phyloP scores from a whole-genome alignment of 2,888 invertebrate species.

The Galeopsomyia nigrocyanea region DNA sequence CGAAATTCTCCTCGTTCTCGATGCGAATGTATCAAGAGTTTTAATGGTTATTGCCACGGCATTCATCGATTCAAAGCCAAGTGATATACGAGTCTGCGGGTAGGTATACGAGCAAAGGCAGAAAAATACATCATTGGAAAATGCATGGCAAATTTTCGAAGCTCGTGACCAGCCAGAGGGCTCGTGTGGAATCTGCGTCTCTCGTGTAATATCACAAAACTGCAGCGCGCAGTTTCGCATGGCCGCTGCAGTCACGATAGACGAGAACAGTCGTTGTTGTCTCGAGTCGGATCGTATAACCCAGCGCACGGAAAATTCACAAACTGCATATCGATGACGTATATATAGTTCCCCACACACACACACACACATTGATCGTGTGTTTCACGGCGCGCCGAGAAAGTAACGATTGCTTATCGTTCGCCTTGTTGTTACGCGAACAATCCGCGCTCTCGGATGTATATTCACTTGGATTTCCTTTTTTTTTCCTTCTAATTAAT shows the following conservation, averaged over 20 bases:
- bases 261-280: background rate
- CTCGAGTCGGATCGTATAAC: background rate
- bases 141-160: background rate
- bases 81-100: no score
- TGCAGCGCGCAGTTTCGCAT: background rate
- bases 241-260: slow-evolving; percentile 13
- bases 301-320: slow-evolving; percentile 26
- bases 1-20: slow-evolving; percentile 10
- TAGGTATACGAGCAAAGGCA: no score
- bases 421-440: slow-evolving; percentile 20
- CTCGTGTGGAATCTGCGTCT: background rate
- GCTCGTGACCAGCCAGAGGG: slow-evolving; percentile 52
- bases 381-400: background rate
- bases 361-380: slow-evolving; percentile 3
- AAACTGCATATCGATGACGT: background rate
- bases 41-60: no score
- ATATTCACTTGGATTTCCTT: slow-evolving; percentile 26
- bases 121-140: no score
- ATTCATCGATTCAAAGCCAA: no score
- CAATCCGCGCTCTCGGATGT: slow-evolving; percentile 11
- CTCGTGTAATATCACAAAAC: slow-evolving; percentile 1
- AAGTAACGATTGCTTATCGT: slow-evolving; percentile 35
- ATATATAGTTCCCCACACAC: background rate
- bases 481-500: slow-evolving; percentile 43
- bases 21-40: no score